These are phyloP conservation scores for Percopsis transmontana DNA, from an alignment of 2,113 vertebrate species.

Conservation along the genomic window DNA sequence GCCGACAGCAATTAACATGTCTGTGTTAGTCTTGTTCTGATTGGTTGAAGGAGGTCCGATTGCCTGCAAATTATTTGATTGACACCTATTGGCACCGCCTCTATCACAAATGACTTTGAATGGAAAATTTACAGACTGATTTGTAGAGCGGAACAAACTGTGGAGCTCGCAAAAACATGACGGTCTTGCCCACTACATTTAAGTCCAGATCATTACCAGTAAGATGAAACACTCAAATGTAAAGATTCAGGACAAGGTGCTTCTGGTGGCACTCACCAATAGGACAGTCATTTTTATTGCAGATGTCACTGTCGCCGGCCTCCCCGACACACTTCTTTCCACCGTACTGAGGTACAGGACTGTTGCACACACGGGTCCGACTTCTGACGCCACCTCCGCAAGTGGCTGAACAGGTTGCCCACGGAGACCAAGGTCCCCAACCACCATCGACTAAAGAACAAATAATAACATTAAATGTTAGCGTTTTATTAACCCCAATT, in stretches of 20 bases:
- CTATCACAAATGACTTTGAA: no score
- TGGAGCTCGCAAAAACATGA: no score
- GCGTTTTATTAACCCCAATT: neutral
- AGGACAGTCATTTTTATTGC: constrained; percentile 88
- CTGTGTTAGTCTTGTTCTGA: no score
- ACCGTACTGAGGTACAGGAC: constrained; percentile 86
- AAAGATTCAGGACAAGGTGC: no score
- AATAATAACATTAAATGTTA: neutral
- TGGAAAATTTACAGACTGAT: no score
- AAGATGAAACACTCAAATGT: no score
- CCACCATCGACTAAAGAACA: constrained; percentile 86
- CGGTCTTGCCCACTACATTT: no score
- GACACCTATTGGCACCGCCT: no score
- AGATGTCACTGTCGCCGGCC: constrained; percentile 82
- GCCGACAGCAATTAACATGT: no score
- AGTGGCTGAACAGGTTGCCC: constrained; percentile 90
- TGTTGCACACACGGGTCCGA: constrained; percentile 87
- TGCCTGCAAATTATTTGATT: no score
- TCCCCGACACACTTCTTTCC: constrained; percentile 87
- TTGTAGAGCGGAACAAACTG: neutral
- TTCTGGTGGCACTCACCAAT: constrained; percentile 76
- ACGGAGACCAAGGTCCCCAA: constrained; percentile 97
- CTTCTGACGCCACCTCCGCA: constrained; percentile 89
- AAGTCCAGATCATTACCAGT: no score
- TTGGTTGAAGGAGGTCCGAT: no score